Conservation (phyloP, 1,140 invertebrate genomes). For the Rhopalosiphum padi region DNA sequence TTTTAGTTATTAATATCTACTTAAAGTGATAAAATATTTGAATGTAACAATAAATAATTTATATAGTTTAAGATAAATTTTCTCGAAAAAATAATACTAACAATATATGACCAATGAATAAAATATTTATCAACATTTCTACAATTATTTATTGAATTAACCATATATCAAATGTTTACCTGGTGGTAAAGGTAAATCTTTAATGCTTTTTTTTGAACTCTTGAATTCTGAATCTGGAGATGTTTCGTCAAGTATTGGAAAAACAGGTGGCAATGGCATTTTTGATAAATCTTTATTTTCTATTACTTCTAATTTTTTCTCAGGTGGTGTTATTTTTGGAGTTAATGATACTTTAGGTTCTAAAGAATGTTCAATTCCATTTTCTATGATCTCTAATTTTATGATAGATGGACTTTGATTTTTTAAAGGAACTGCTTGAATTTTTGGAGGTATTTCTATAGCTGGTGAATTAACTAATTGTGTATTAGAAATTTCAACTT, state of each 20-base stretch:
- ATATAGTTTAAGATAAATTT: neutral
- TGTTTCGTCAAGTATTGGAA: neutral
- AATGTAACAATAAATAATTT: neutral
- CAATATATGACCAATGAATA: too few species aligned
- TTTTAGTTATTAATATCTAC: neutral
- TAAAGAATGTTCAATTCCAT: conserved; percentile 8
- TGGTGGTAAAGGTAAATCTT: conserved; percentile 89
- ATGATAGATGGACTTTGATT: neutral
- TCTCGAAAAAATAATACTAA: too few species aligned
- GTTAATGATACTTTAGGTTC: neutral
- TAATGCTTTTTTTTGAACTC: conserved; percentile 74
- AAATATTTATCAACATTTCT: neutral
- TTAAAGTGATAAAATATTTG: neutral
- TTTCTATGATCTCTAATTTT: neutral
- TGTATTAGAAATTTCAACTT: neutral
- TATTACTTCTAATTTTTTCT: neutral
- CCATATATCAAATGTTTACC: conserved; percentile 64
- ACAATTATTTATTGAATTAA: neutral
- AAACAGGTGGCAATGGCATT: neutral
- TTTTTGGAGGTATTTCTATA: neutral
- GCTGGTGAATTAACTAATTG: neutral
- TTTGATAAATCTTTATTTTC: conserved; percentile 17
- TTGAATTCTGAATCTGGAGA: conserved; percentile 45
- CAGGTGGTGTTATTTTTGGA: neutral
- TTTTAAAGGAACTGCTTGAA: neutral